Base-by-base conservation (phyloP, 2,797 vertebrate genomes). In the Ammospiza maritima region DNA sequence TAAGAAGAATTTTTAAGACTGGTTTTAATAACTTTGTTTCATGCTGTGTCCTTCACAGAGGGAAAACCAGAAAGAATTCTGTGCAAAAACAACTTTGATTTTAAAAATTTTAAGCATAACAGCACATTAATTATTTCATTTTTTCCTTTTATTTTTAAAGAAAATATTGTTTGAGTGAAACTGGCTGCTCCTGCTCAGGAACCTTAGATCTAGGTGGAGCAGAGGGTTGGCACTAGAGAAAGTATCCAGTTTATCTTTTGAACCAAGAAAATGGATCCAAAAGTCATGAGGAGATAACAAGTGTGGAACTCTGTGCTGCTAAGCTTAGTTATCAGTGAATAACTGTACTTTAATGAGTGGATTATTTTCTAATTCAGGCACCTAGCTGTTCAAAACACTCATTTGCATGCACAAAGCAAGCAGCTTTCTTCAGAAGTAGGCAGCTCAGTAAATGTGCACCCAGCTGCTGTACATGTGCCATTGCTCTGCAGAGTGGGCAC, bases 41-140 rank as follows among this genome's bases (percentile, higher is more conserved):
- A 50, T 23, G 54, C 82, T 89, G 73, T 13, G 66, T 53, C 77
- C 45, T 88, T 85, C 93, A 96, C 91, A 76, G 84, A 42, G 16
- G 42, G 26, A 88, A 94, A 96, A 88, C 40, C 86, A 95, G 90
- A 96, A 97, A 96, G 91, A 97, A 96, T 95, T 89, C 90, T 85
- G 88, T 86, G 74, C 48, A 92, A 93, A 95, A 98, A 91, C 70
- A 96, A 88, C 78, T 88, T 65, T 66, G 44, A 79, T 87, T 94
- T 91, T 1, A 90, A 93, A 80, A 95, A 86, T 14, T 23, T 48
- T 57, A 85, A 96, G 74, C 64, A 40, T 88, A 75, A 81, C 47
- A 85, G 48, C 44, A 54, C 34, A 82, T 60, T 56, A 74, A 67
- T 69, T 4, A 83, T 89, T 81, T 80, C 10, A 65, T 36, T 94